Base-by-base conservation (phyloP, 64 coral and sea anemone genomes). In the Catalaphyllia jardinei region DNA sequence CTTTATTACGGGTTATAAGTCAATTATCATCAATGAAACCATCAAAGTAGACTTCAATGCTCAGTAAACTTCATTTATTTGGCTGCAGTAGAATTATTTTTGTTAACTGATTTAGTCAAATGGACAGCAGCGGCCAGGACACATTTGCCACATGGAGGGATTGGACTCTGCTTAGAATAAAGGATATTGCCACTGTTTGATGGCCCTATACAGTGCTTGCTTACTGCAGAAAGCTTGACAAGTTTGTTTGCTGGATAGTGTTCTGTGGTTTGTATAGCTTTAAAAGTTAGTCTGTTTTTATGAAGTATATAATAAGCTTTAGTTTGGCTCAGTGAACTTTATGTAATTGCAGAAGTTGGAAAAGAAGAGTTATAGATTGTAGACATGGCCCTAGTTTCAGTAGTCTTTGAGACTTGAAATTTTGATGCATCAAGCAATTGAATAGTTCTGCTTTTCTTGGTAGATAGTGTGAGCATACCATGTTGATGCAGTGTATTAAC, bases 1-100 rank as follows among this genome's bases (percentile, higher is more conserved):
- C 94, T 59, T 90, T 99, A 93, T 81, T 95, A 86, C 97, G 97
- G 14, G 91, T 99, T 79, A 94, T 98, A 59, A 93, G 92, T 79
- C 93, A 98, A 74, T 67, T 99, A 73, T 93, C 93, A 8, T 72
- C 76, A 39, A 92, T 89, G 88, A 94, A 90, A 52, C 81, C 81
- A 71, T 22, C 60, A 31, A 85, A 85, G 62, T 85, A 85, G 63
- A 50, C 62, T 46, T 71, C 11, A 24, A 50, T 51, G 35, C 64
- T 31, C 31, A 46, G 33, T 52, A 83, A 51, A 71, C 30, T n/a
- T 71, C 81, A 85, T 85, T 71, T 85, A 69, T 69, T 71, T 71
- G 81, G 81, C 81, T 85, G 81, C 38, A 12, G 39, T 85, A 85
- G 63, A 71, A 85, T 71, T 85, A 85, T 71, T 85, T 85, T 85